phyloP scores from a whole-genome alignment of 2,797 vertebrate genomes.

The Oophaga sylvatica region DNA sequence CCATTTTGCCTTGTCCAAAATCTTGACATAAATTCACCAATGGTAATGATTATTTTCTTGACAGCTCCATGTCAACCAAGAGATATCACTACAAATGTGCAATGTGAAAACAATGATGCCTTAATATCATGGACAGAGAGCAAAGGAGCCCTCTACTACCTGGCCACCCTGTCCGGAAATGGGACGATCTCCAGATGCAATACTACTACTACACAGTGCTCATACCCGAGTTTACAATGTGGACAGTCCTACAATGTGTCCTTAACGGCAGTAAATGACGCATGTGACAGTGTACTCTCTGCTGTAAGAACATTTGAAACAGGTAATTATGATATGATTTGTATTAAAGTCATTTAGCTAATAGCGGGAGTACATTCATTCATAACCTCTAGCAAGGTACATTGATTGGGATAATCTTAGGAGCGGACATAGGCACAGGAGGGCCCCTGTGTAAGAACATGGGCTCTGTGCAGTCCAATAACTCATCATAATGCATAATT shows the following conservation, averaged over 20 bases:
- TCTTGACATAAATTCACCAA: background rate
- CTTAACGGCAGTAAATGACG: constrained; percentile 34
- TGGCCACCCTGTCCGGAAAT: constrained; percentile 71
- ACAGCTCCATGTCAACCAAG: constrained; percentile 75
- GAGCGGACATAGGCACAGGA: too few relatives aligned
- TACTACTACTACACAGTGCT: constrained; percentile 68
- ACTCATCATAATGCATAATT: too few relatives aligned
- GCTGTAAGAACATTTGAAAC: constrained; percentile 6
- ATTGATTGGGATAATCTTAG: too few relatives aligned
- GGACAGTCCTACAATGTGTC: constrained; percentile 68
- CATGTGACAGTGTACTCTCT: constrained; percentile 13
- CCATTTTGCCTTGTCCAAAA: background rate
- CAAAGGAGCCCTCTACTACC: constrained; percentile 74
- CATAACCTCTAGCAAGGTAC: background rate
- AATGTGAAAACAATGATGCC: constrained; percentile 72
- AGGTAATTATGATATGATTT: constrained; percentile 14
- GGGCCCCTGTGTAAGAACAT: too few relatives aligned
- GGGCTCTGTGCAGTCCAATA: too few relatives aligned
- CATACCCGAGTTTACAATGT: constrained; percentile 71
- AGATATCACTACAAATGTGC: constrained; percentile 63
- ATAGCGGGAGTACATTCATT: background rate
- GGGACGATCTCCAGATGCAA: constrained; percentile 68
- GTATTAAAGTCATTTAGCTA: too few relatives aligned
- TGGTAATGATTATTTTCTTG: background rate
- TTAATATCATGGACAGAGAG: constrained; percentile 72